Base-by-base conservation (phyloP, 1,140 invertebrate genomes). In the Stenopsyche tienmushanensis region DNA sequence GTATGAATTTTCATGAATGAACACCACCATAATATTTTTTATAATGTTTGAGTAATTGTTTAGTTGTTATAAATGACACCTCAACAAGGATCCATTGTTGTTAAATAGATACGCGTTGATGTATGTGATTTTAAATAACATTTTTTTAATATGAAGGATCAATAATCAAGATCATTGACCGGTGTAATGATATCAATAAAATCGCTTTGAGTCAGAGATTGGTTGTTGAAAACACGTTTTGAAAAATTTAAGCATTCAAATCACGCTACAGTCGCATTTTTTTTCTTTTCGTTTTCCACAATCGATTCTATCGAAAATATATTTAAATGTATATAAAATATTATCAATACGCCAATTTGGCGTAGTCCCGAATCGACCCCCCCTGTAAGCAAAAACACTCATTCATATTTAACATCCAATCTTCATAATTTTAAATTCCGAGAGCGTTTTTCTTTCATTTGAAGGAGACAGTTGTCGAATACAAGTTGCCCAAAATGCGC, bases 321-420 rank as follows among this genome's bases (percentile, higher is more conserved):
- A 7, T 34, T 34, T 34, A 13, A 34, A 5, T 7, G 29, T n/a
- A n/a, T n/a, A n/a, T n/a, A n/a, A n/a, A n/a, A n/a, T n/a, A 34
- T 34, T 54, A 54, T 54, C 52, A 54, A 54, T 54, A 34, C 24
- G 21, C 25, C 52, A 54, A 54, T 54, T 54, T 54, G 24, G 1
- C 52, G 25, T 34, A 54, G 29, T 18, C 52, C n/a, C n/a, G n/a
- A n/a, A n/a, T n/a, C n/a, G n/a, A n/a, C n/a, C n/a, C n/a, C n/a
- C n/a, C n/a, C 25, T 29, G 52, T 34, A 29, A 29, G 39, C 54
- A 21, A 42, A 42, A 41, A 41, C 54, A 23, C 54, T 57, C 54
- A 57, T 57, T 57, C 54, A 57, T 57, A 57, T 60, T 60, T 60
- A 60, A 62, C 49, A 62, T 62, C 60, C 60, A 50, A 62, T 62